A percentile compares a stretch with the other conserved stretches of the same genome.
phyloP scores from a whole-genome alignment of 2,113 vertebrate genomes.

The Varanus komodoensis region DNA sequence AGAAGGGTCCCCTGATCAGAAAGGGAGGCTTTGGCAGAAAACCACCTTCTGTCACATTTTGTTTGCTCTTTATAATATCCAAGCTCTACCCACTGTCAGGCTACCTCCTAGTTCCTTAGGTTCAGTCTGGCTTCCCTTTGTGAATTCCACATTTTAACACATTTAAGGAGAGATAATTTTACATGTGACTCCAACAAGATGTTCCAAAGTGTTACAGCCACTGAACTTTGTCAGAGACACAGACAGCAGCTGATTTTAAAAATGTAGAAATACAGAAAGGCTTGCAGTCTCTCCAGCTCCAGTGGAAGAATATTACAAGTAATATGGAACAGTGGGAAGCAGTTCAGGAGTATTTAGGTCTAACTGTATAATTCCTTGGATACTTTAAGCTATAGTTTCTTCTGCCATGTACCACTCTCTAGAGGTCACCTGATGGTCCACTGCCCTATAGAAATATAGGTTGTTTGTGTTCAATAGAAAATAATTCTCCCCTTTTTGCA shows the following conservation, averaged over 20 bases:
- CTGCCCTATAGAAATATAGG: neutral
- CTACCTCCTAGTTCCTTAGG: neutral
- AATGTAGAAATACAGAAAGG: neutral
- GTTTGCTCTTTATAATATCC: too few relatives aligned
- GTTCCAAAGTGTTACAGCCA: neutral
- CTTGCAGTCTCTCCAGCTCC: neutral
- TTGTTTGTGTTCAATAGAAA: conserved; percentile 9
- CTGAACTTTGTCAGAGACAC: neutral
- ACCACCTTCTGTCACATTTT: too few relatives aligned
- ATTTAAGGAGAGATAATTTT: neutral
- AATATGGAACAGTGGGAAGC: conserved; percentile 8
- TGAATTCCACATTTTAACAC: neutral
- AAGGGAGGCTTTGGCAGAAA: too few relatives aligned
- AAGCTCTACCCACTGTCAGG: too few relatives aligned
- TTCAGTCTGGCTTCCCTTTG: neutral
- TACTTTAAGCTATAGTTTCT: neutral
- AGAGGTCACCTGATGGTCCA: neutral
- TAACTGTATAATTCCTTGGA: neutral
- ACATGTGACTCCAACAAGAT: neutral
- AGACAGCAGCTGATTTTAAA: neutral
- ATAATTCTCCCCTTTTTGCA: neutral
- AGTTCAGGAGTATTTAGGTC: neutral
- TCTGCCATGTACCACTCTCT: neutral
- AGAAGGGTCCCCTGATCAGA: neutral
- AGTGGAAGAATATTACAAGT: neutral